Evolutionary conservation across 2,888 invertebrate genomes (phyloP).

Genomic region (Himalopsyche anomala): DNA sequence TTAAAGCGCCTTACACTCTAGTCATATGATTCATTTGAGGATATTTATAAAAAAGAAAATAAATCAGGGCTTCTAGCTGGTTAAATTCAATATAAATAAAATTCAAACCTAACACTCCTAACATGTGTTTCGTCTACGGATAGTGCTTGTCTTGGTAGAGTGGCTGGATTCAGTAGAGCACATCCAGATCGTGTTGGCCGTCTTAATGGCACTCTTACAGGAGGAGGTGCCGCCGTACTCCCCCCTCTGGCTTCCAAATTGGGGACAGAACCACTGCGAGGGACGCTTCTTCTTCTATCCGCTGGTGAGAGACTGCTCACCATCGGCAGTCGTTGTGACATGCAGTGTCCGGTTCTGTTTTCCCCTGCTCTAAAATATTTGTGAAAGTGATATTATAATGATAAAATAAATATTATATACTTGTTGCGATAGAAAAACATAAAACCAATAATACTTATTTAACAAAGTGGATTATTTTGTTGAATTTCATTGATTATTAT

Average conservation of each 20-base stretch:
- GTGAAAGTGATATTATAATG: too few relatives aligned
- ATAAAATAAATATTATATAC: too few relatives aligned
- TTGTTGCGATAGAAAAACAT: too few relatives aligned
- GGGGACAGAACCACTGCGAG: constrained; percentile 79
- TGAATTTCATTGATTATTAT: too few relatives aligned
- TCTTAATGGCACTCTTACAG: constrained; percentile 68
- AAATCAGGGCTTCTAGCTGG: neutral
- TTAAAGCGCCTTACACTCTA: too few relatives aligned
- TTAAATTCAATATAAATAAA: neutral
- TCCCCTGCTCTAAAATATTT: constrained; percentile 51
- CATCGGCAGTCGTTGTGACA: constrained; percentile 62
- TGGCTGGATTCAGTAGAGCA: constrained; percentile 79
- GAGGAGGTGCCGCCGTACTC: constrained; percentile 71
- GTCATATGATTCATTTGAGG: too few relatives aligned
- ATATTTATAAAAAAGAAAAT: too few relatives aligned
- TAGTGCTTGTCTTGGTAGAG: constrained; percentile 86
- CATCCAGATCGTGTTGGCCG: constrained; percentile 72
- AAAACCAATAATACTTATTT: too few relatives aligned
- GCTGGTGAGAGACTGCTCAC: constrained; percentile 63
- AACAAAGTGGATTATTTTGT: too few relatives aligned
- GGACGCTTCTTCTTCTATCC: constrained; percentile 68
- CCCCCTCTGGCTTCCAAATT: constrained; percentile 77
- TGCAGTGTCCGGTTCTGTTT: constrained; percentile 51
- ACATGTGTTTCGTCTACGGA: constrained; percentile 85
- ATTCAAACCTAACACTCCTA: constrained; percentile 58